Conservation (phyloP, 2,797 vertebrate genomes). For the Macroramphosus scolopax region DNA sequence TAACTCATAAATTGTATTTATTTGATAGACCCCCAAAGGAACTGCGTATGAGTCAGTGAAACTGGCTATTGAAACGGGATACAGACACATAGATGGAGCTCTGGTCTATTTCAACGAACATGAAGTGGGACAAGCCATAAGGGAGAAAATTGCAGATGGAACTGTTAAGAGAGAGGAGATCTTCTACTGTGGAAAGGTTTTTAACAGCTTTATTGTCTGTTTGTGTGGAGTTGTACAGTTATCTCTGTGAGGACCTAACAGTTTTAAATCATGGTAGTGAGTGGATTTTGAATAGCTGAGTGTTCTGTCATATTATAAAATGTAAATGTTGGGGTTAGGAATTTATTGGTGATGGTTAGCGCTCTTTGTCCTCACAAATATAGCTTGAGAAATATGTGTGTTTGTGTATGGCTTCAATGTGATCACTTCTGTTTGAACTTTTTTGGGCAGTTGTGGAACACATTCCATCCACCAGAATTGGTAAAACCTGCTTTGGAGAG, state of each 20-base stretch:
- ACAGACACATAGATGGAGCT: slow-evolving; percentile 90
- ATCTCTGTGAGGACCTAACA: no score
- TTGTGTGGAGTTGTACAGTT: no score
- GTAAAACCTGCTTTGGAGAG: slow-evolving; percentile 85
- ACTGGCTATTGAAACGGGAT: slow-evolving; percentile 85
- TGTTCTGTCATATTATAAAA: no score
- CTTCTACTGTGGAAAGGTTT: slow-evolving; percentile 94
- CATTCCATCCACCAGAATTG: slow-evolving; percentile 80
- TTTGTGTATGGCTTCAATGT: no score
- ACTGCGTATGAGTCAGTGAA: slow-evolving; percentile 79
- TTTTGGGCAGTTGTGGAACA: slow-evolving; percentile 86
- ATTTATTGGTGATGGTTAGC: no score
- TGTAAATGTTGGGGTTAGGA: no score
- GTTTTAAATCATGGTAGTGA: no score
- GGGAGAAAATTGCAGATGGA: slow-evolving; percentile 90
- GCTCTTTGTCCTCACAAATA: no score
- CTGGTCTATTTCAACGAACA: slow-evolving; percentile 87
- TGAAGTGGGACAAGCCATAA: slow-evolving; percentile 89
- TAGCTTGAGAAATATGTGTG: no score
- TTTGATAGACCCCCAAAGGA: slow-evolving; percentile 79
- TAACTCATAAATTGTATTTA: not conserved
- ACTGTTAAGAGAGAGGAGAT: slow-evolving; percentile 87
- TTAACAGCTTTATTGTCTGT: no score
- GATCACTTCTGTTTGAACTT: no score
- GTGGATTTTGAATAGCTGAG: no score